phyloP scores from a whole-genome alignment of 1,140 invertebrate genomes.

The Periplaneta americana region DNA sequence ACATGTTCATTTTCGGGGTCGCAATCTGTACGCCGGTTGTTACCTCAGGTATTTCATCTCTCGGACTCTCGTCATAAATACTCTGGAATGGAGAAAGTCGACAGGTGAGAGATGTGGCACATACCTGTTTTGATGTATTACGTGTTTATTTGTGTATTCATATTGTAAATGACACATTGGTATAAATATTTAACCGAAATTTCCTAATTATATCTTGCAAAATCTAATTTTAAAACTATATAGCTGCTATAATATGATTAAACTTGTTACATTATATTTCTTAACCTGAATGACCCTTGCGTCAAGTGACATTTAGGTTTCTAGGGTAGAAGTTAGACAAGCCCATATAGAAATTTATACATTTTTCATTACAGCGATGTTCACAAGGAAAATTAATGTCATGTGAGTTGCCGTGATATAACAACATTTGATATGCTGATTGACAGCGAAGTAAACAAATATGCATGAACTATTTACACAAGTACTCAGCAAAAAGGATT shows the following conservation, averaged over 20 bases:
- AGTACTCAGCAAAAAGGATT: slow-evolving; percentile 78
- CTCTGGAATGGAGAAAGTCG: background rate
- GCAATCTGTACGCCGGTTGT: background rate
- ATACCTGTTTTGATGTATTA: background rate
- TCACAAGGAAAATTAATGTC: background rate
- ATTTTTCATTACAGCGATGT: background rate
- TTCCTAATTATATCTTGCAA: background rate
- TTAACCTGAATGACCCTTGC: background rate
- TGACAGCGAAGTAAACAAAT: background rate
- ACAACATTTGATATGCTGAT: background rate
- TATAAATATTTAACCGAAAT: background rate
- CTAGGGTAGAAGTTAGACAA: background rate
- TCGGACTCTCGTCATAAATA: background rate
- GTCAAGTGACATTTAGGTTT: background rate
- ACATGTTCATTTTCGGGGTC: background rate
- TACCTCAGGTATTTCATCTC: background rate
- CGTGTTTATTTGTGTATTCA: background rate
- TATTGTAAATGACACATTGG: background rate
- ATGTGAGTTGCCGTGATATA: background rate
- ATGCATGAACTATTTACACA: slow-evolving; percentile 88
- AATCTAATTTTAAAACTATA: background rate
- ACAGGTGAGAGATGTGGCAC: background rate
- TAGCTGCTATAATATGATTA: background rate
- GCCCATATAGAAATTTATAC: background rate
- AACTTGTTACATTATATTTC: background rate